Base-by-base conservation (phyloP, 2,888 invertebrate species). In the Drosophila mettleri region DNA sequence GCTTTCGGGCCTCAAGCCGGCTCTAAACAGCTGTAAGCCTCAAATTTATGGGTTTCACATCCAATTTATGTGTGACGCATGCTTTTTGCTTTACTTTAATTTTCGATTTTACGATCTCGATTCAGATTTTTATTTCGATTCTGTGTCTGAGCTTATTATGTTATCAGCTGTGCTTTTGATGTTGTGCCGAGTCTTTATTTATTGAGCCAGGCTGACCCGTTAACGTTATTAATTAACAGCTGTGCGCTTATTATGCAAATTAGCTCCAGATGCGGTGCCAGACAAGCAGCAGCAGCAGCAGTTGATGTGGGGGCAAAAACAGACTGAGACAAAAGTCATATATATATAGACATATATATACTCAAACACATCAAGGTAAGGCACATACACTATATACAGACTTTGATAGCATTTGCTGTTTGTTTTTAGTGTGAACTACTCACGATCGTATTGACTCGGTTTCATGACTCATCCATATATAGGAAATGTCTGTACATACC, bases 151-250 rank as follows among this genome's bases (percentile, higher is more conserved):
- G 41, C 43, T 24, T 55, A 46, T 59, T 39, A 45, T 49, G 46
- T 53, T 34, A 65, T 59, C 55, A 46, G 49, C 60, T 31, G 54
- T 38, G 27, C 63, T 64, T 86, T 86, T 87, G 82, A 85, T 85
- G 69, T 76, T 64, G 36, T 38, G 80, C 75, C 82, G 82, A 65
- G 71, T 69, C 54, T 69, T 69, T 39, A 46, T 51, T 67, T 65
- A 36, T 55, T 73, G 53, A n/a, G 65, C 65, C 76, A 81, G 79
- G 72, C n/a, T 84, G 87, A 69, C 73, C 70, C 74, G 79, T 83
- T 85, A 87, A 74, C 88, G 88, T 87, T 87, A 83, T 80, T 87
- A 86, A 87, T 87, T 87, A 87, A 78, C 78, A 83, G 87, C 86
- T 81, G 88, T 76, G 86, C 77, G 84, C 80, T 74, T 83, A 80